Conservation (phyloP, 2,888 invertebrate genomes). For the Graphium colonna region DNA sequence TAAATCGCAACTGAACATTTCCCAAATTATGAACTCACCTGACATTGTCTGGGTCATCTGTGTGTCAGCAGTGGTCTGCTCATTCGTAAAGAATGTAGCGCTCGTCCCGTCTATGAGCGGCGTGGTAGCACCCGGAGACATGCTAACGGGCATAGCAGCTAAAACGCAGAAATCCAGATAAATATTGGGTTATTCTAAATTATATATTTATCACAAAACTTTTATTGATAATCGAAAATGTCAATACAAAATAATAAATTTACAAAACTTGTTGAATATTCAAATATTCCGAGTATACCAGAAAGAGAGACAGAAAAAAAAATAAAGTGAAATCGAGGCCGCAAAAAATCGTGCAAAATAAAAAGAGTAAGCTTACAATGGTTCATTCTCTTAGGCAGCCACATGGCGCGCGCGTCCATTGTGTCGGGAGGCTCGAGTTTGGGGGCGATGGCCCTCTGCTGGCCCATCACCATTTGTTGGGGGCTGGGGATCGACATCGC, state of each 20-base stretch:
- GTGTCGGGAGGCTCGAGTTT: conserved; percentile 81
- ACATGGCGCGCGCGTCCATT: conserved; percentile 80
- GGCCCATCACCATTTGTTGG: conserved; percentile 63
- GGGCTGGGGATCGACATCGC: conserved; percentile 63
- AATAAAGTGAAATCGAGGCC: conserved; percentile 6
- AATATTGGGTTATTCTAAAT: too few species aligned
- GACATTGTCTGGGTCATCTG: conserved; percentile 65
- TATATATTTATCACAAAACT: too few species aligned
- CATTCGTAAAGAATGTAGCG: conserved; percentile 64
- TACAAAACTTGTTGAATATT: too few species aligned
- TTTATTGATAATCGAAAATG: too few species aligned
- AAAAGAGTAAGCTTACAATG: conserved; percentile 81
- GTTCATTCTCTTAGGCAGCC: conserved; percentile 83
- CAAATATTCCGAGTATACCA: neutral
- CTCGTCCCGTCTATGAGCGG: conserved; percentile 66
- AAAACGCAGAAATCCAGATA: conserved; percentile 34
- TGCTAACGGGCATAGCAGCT: conserved; percentile 71
- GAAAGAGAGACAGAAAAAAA: conserved; percentile 24
- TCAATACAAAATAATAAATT: neutral
- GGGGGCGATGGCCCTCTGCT: conserved; percentile 72
- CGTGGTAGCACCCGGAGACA: conserved; percentile 69
- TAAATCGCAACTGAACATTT: conserved; percentile 47
- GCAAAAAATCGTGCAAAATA: conserved; percentile 32
- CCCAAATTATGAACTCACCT: conserved; percentile 34
- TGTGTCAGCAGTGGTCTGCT: conserved; percentile 62